Base-by-base conservation (phyloP, 2,797 vertebrate genomes). In the Phataginus tetradactyla region DNA sequence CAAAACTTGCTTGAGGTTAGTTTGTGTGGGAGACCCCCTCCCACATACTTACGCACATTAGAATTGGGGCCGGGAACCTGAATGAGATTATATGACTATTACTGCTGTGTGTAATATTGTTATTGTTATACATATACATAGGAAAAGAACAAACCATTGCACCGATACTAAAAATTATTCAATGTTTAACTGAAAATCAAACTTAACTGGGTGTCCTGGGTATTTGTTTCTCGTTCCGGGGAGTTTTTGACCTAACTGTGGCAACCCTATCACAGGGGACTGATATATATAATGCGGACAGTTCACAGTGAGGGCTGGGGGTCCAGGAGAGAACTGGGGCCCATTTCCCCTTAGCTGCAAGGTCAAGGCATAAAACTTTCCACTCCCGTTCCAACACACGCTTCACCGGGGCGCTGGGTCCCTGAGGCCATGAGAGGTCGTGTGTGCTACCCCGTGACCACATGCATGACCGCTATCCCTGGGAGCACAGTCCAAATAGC, bases 301-400 rank as follows among this genome's bases (percentile, higher is more conserved):
- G 23, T 86, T 85, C 21, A n/a, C 39, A 53, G 59, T 37, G 10
- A 64, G 61, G 39, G 51, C 29, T 12, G n/a, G 17, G 75, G 57
- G 37, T 42, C 55, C 32, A 13, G 61, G 23, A 42, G 29, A 63
- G 12, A 88, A n/a, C 45, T 27, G 34, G 7, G 42, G 15, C 49
- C 55, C 20, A 20, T 25, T 25, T 39, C 85, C 61, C 53, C 45
- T 68, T 9, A 32, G 75, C 55, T 80, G 39, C 86, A 63, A 78
- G 51, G 42, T 29, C 68, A 32, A 32, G 18, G 37, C 53, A 37
- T 9, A 29, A 83, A 96, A 92, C 59, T 96, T 95, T 95, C 97
- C 94, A 92, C 27, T 94, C 39, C 42, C 7, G 34, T 51, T 49
- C 39, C 5, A 14, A 53, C 4, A 29, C 14, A 5, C 1, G 39